Evolutionary conservation across 2,888 invertebrate genomes (phyloP).

Genomic region (Molorchus minor): DNA sequence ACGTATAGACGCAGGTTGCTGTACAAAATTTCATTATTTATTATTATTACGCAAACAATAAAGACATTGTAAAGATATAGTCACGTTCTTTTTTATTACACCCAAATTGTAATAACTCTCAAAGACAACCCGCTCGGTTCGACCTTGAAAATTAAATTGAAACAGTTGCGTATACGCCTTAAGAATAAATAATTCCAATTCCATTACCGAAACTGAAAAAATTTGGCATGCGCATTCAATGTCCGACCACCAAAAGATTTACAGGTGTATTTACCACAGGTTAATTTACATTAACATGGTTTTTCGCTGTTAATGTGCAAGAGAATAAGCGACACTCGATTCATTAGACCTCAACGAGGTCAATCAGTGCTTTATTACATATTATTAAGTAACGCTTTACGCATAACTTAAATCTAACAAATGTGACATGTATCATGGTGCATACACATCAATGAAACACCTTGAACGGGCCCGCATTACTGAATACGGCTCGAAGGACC

Average conservation of each 20-base stretch:
- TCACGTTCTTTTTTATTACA: not conserved
- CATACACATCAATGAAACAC: not conserved
- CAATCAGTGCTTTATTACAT: not conserved
- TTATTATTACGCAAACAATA: not conserved
- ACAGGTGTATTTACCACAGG: not conserved
- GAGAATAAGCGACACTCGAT: not conserved
- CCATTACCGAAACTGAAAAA: conserved; percentile 15
- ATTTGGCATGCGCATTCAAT: not conserved
- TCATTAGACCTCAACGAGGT: not conserved
- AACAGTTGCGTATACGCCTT: conserved; percentile 17
- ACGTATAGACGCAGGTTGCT: not conserved
- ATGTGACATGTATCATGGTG: not conserved
- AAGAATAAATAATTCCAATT: conserved; percentile 22
- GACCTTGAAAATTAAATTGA: conserved; percentile 25
- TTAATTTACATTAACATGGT: not conserved
- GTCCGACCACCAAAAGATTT: not conserved
- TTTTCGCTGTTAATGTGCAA: not conserved
- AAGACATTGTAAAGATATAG: not conserved
- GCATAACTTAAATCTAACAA: not conserved
- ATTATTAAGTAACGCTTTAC: not conserved
- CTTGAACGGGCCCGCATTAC: too few species aligned
- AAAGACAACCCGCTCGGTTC: not conserved
- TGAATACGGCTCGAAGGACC: too few species aligned
- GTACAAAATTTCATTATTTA: too few species aligned
- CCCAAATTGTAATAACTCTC: not conserved